Evolutionary conservation across 2,797 vertebrate genomes (phyloP).

Genomic region (Thamnophis elegans): DNA sequence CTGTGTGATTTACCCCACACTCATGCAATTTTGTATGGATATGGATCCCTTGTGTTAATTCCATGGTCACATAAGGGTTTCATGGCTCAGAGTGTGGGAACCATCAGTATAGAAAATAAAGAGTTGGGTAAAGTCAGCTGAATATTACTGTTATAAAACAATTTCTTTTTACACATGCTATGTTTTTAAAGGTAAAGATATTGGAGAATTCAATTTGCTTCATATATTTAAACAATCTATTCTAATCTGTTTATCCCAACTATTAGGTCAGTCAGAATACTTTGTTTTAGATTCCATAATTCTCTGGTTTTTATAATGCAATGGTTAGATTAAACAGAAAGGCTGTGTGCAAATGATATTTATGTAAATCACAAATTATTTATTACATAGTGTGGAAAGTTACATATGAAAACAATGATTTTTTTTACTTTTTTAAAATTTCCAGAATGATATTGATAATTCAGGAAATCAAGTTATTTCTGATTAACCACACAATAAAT

Average conservation of each 20-base stretch:
- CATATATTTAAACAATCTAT: neutral
- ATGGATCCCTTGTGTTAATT: neutral
- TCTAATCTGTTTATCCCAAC: neutral
- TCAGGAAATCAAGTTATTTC: neutral
- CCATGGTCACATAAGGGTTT: neutral
- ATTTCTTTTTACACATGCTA: neutral
- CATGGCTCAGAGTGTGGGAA: neutral
- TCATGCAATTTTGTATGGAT: neutral
- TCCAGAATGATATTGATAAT: neutral
- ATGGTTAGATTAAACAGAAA: neutral
- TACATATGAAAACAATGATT: neutral
- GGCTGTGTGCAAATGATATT: neutral
- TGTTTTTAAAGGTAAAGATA: neutral
- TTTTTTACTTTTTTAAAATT: neutral
- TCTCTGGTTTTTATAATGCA: neutral
- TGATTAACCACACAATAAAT: neutral
- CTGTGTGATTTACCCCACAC: neutral
- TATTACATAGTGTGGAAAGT: neutral
- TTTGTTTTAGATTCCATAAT: neutral
- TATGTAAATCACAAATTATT: neutral
- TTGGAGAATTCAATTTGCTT: neutral
- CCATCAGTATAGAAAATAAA: neutral
- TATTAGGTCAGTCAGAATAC: neutral
- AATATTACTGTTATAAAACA: neutral
- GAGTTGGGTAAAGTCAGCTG: neutral